Base-by-base conservation (phyloP, 2,113 vertebrate species). In the Limanda limanda region DNA sequence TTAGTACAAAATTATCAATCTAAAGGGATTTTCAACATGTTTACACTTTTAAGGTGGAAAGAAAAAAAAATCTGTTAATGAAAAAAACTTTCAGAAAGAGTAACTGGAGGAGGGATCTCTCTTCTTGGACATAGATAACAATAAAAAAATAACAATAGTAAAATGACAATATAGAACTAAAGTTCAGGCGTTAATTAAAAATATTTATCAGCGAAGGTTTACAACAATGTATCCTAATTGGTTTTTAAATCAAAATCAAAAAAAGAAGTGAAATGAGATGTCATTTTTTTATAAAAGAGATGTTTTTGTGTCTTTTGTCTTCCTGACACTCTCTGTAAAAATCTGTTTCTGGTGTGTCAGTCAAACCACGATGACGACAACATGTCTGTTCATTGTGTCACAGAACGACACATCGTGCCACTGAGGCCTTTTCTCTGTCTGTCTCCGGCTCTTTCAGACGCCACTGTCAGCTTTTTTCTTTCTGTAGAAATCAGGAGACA, bases 401-500 rank as follows among this genome's bases (percentile, higher is more conserved):
- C 57, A 65, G 59, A 70, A 69, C 60, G 62, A 31, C 23, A 20
- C 68, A 56, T 37, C 52, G 4, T 37, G 57, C 56, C 65, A 20
- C 51, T 18, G 13, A n/a, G 51, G 17, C 13, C n/a, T n/a, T 14
- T 54, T 75, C 74, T 71, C n/a, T 72, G 63, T 69, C 31, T 52
- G 76, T 78, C 69, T 83, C 83, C 68, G 70, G 79, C 74, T 79
- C 76, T 74, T 71, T 86, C 64, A 67, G 68, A 78, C 45, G 1
- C 47, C 62, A 20, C 51, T 5, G 71, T 87, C 80, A 83, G 80
- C 78, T 76, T 78, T 82, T 31, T 37, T 14, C 51, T 84, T 62
- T 79, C 58, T 81, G 48, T 68, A 59, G 35, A 20, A 72, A 69
- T 55, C 74, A 77, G 73, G 78, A 69, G 54, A 78, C 79, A 80